Evolutionary conservation across 1,140 invertebrate genomes (phyloP), one percentile per base, ranked within the genome.

Genomic region (Maniola jurtina): DNA sequence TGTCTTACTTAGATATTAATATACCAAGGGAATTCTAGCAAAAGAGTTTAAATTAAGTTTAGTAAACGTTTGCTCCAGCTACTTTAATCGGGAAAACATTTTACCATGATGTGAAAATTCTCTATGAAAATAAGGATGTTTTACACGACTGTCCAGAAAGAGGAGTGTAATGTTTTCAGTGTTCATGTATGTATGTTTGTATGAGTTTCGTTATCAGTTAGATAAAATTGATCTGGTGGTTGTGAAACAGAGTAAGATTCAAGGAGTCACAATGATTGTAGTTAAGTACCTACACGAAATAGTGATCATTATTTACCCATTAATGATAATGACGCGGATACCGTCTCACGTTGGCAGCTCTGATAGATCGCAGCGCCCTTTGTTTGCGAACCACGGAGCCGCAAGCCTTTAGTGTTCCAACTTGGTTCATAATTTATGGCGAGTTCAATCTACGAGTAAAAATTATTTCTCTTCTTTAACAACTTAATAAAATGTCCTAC

Each of bases 341-440:
- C 61, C 61, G n/a, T 45, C 25, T 54, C 42, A 34, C 42, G 54
- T 57, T 64, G 62, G 56, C 62, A 64, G 42, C 25, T 35, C 61
- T 64, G 55, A 64, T 64, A 64, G 62, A 64, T 64, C 42, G 62
- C 40, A 36, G 10, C 42, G 13, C 48, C 62, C 42, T 64, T 64
- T 64, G 62, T 64, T 64, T 48, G 16, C 55, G 13, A 34, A 56
- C 54, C 52, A 47, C 61, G 52, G 25, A 16, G 45, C 54, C 38
- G 33, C 33, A 45, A 11, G 34, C 36, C 62, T 45, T 64, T 57
- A 64, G 55, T 34, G 62, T 35, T 14, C 50, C 54, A 11, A 33
- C 40, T 55, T 64, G 16, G 36, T 45, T 48, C 11, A 48, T 48
- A 47, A 48, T 35, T 58, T 58, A 58, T 58, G 15, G 56, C 14